These are phyloP conservation scores for Anthopleura xanthogrammica DNA, from an alignment of 92 coral and sea anemone species.

Conservation along the genomic window DNA sequence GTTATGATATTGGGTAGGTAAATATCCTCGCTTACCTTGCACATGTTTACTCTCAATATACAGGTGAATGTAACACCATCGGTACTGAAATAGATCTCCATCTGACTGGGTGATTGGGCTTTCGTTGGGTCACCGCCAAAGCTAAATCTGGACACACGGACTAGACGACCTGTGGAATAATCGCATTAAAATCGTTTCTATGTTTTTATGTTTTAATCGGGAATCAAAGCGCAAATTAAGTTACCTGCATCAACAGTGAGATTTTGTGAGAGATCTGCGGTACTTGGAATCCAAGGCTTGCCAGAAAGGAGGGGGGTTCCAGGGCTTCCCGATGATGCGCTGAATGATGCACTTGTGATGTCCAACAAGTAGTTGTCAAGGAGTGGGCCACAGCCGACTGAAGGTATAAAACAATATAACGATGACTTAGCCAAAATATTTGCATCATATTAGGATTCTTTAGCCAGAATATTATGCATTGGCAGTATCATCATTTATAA, in stretches of 20 bases:
- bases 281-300: constrained; percentile 32
- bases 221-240: neutral
- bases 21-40: neutral
- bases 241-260: constrained; percentile 36
- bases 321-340: constrained; percentile 34
- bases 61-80: constrained; percentile 24
- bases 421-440: neutral
- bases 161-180: constrained; percentile 13
- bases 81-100: constrained; percentile 22
- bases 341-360: constrained; percentile 20
- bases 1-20: too few relatives aligned
- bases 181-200: neutral
- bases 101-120: constrained; percentile 16
- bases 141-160: constrained; percentile 24
- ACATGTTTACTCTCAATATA: neutral
- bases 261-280: neutral
- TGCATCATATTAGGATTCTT: neutral
- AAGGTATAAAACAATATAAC: neutral
- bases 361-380: constrained; percentile 25
- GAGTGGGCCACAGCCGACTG: constrained; percentile 40
- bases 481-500: too few relatives aligned
- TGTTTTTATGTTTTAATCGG: neutral
- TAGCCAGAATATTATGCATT: neutral
- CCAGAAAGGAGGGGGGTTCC: constrained; percentile 21
- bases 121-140: constrained; percentile 30